These are phyloP conservation scores for Holacanthus passer DNA, from an alignment of 2,113 vertebrate genomes.

Conservation along the genomic window DNA sequence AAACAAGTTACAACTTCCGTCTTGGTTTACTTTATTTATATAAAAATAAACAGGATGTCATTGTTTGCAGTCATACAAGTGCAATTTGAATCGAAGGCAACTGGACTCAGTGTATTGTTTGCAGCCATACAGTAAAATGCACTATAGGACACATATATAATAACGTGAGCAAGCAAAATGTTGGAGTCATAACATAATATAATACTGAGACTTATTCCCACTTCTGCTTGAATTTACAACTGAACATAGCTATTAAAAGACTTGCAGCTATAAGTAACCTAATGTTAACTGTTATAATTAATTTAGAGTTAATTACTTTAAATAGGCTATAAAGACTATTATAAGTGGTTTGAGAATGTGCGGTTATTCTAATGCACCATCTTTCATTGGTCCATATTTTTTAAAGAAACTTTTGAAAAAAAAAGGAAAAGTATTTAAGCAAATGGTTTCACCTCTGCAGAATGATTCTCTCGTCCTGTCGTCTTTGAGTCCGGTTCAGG, in stretches of 20 bases:
- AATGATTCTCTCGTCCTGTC: neutral
- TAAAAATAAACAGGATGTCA: neutral
- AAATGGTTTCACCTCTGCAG: conserved; percentile 31
- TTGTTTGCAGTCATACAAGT: too few relatives aligned
- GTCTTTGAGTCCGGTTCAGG: conserved; percentile 12
- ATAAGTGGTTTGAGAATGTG: neutral
- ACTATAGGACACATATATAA: too few relatives aligned
- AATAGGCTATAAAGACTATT: neutral
- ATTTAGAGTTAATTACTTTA: too few relatives aligned
- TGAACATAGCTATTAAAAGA: neutral
- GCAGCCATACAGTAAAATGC: neutral
- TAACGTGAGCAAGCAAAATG: neutral
- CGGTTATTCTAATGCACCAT: neutral
- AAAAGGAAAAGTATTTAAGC: neutral
- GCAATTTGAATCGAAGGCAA: too few relatives aligned
- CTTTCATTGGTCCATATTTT: too few relatives aligned
- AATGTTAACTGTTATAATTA: neutral
- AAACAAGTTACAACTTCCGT: neutral
- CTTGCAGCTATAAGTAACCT: too few relatives aligned
- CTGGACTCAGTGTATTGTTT: too few relatives aligned
- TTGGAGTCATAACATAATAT: neutral
- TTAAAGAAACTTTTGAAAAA: too few relatives aligned
- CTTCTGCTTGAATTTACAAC: neutral
- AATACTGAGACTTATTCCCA: neutral
- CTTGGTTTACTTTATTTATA: neutral